Conservation (phyloP, 2,113 vertebrate genomes). For the Nibea albiflora region DNA sequence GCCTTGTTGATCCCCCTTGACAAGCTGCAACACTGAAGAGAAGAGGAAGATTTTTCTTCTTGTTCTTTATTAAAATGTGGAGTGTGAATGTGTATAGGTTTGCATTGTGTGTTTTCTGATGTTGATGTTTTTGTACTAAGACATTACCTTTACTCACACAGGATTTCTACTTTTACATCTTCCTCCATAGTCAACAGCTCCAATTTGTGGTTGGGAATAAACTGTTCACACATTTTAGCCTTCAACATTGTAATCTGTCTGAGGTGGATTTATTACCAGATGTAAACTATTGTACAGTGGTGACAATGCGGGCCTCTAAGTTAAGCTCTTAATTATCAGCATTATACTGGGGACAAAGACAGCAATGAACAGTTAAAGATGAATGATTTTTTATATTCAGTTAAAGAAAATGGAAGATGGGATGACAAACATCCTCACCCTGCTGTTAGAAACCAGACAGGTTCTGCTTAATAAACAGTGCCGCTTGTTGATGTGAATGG, state of each 20-base stretch:
- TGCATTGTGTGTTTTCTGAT: no score
- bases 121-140: no score
- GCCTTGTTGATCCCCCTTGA: neutral
- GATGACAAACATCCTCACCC: neutral
- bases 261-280: neutral
- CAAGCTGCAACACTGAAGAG: neutral
- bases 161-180: neutral
- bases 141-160: no score
- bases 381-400: neutral
- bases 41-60: no score
- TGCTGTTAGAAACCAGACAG: neutral
- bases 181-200: neutral
- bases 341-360: neutral
- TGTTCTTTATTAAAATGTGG: no score
- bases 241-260: neutral
- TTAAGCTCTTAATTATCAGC: neutral
- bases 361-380: neutral
- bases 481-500: no score
- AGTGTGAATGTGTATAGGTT: no score
- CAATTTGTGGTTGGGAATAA: neutral
- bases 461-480: neutral
- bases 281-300: neutral
- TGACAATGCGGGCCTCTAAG: neutral
- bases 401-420: neutral
- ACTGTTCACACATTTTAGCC: neutral